Base-by-base conservation (phyloP, 1,140 invertebrate genomes). In the Teleogryllus occipitalis region DNA sequence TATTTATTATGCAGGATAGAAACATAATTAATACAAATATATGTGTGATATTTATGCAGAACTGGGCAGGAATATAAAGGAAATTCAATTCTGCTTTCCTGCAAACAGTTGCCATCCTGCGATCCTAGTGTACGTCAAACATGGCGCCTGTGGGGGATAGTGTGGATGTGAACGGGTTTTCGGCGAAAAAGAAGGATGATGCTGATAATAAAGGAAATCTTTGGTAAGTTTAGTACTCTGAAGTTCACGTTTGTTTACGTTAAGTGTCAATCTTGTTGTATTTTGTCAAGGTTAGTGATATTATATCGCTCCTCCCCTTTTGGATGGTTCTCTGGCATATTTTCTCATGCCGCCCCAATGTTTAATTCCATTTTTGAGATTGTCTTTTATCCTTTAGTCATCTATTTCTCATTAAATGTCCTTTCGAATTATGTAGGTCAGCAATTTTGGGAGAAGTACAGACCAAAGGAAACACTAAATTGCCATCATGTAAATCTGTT, bases 381-480 rank as follows among this genome's bases (percentile, higher is more conserved):
- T 80, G n/a, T 18, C 75, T 76, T 75, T 74, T 72, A 48, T 65
- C 27, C 74, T 72, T 12, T 39, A 46, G 54, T 75, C 79, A 22
- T 39, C 47, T 76, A 21, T 72, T 74, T 8, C 46, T 21, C 4
- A 78, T 77, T 76, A 78, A 76, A 80, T 81, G 81, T 47, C 83
- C 79, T 82, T 84, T 83, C 5, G 27, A 74, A 8, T 5, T 83
- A 89, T 90, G 80, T 87, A 97, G 96, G 96, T 96, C 95, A 82
- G 92, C 93, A 82, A 97, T 97, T 85, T 89, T 98, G 86, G 93
- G 94, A 84, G 96, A 98, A 88, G 96, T 98, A 83, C 96, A 97
- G 89, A 95, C 95, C 85, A 95, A 95, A 88, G 94, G 95, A 82
- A 96, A 93, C 87, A 96, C 95, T 83, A 97, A 97, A 89, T 89